Evolutionary conservation across 2,797 vertebrate species (phyloP).

Genomic region (Yasuhikotakia modesta): DNA sequence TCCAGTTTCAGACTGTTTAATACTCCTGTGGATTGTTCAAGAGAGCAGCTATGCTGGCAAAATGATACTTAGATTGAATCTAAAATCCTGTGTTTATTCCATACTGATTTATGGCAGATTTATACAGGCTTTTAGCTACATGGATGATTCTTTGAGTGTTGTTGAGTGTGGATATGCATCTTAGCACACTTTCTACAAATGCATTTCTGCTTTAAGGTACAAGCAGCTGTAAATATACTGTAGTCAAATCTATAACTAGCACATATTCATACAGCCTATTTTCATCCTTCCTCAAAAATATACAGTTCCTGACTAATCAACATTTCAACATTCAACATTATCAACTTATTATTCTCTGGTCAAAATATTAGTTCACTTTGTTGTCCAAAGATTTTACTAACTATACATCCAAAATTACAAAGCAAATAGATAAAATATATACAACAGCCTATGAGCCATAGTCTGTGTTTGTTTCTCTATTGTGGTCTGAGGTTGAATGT

Average conservation of each 20-base stretch:
- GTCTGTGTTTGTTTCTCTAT: constrained; percentile 77
- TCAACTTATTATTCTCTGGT: no score
- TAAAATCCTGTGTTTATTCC: neutral
- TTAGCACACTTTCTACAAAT: neutral
- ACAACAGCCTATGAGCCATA: constrained; percentile 71
- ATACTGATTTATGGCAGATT: neutral
- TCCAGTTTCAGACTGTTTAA: constrained; percentile 58
- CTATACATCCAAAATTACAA: constrained; percentile 94
- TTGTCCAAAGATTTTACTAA: constrained; percentile 35
- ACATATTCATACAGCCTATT: no score
- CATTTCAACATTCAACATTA: no score
- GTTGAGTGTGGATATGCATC: neutral
- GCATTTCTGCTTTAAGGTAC: neutral
- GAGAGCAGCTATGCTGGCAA: constrained; percentile 14
- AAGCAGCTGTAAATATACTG: no score
- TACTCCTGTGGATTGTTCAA: constrained; percentile 44
- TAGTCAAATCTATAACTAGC: no score
- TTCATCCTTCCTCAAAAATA: no score
- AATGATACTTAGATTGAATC: neutral
- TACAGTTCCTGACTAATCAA: no score
- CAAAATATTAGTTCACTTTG: no score
- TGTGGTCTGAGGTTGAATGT: constrained; percentile 19
- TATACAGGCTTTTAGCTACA: neutral
- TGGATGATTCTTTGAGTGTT: neutral
- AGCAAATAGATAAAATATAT: constrained; percentile 94